Evolutionary conservation across 2,797 vertebrate species (phyloP).

Genomic region (Etheostoma perlongum): DNA sequence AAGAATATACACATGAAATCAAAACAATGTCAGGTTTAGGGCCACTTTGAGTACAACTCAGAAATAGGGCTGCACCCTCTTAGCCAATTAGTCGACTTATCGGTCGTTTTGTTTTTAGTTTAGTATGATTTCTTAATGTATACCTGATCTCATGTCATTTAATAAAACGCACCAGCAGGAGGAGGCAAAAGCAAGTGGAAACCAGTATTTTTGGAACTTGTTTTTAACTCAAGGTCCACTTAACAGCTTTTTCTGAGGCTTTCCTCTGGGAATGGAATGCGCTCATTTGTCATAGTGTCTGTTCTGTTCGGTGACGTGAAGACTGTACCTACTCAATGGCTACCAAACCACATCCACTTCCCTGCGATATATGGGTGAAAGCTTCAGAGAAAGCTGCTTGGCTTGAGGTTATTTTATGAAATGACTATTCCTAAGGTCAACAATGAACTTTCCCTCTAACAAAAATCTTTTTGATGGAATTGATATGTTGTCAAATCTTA

Average conservation of each 20-base stretch:
- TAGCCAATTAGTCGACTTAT: too few relatives aligned
- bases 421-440: neutral
- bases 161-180: too few relatives aligned
- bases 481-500: neutral
- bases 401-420: neutral
- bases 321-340: neutral
- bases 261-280: neutral
- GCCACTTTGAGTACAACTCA: neutral
- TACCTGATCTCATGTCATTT: neutral
- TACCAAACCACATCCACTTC: neutral
- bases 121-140: too few relatives aligned
- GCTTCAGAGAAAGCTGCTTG: neutral
- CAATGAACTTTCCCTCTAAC: neutral
- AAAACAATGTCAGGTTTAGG: neutral
- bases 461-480: neutral
- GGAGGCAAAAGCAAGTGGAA: too few relatives aligned
- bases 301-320: neutral
- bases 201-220: neutral
- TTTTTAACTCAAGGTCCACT: neutral
- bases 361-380: neutral
- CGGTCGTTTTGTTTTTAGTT: too few relatives aligned
- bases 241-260: neutral
- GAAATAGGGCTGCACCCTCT: too few relatives aligned
- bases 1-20: conserved; percentile 18
- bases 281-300: too few relatives aligned